phyloP scores from a whole-genome alignment of 2,113 vertebrate genomes.

The Tragelaphus buxtoni region DNA sequence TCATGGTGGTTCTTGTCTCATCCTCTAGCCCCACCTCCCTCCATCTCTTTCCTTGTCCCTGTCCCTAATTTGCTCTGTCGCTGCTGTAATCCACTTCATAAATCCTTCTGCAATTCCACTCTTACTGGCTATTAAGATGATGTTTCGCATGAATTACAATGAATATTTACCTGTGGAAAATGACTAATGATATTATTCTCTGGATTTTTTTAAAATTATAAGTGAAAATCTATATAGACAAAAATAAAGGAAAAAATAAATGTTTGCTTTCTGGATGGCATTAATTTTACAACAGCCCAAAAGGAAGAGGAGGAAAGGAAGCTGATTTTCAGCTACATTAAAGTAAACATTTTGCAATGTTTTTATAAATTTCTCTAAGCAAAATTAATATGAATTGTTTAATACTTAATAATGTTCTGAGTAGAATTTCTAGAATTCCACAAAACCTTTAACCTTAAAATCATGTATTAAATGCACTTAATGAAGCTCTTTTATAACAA shows the following conservation, averaged over 20 bases:
- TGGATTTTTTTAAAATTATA: neutral
- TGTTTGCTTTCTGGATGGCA: neutral
- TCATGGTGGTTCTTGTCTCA: neutral
- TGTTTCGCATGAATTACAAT: neutral
- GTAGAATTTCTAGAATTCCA: neutral
- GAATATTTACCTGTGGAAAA: neutral
- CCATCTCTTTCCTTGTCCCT: neutral
- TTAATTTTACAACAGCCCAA: neutral
- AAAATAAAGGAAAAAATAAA: neutral
- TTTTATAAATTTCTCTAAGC: neutral
- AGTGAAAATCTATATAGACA: neutral
- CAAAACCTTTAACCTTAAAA: neutral
- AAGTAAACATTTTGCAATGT: neutral
- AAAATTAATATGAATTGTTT: neutral
- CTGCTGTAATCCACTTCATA: neutral
- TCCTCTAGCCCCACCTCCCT: neutral
- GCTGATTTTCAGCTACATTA: neutral
- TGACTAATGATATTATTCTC: neutral
- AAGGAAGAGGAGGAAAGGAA: neutral
- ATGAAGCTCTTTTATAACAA: neutral
- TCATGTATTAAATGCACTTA: neutral
- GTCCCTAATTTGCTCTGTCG: neutral
- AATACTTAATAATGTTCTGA: conserved; percentile 7
- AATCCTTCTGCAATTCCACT: neutral
- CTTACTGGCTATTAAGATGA: neutral